Evolutionary conservation across 2,888 invertebrate genomes (phyloP), one percentile per base, ranked within the genome.

Genomic region (Netelia fuscicornis): DNA sequence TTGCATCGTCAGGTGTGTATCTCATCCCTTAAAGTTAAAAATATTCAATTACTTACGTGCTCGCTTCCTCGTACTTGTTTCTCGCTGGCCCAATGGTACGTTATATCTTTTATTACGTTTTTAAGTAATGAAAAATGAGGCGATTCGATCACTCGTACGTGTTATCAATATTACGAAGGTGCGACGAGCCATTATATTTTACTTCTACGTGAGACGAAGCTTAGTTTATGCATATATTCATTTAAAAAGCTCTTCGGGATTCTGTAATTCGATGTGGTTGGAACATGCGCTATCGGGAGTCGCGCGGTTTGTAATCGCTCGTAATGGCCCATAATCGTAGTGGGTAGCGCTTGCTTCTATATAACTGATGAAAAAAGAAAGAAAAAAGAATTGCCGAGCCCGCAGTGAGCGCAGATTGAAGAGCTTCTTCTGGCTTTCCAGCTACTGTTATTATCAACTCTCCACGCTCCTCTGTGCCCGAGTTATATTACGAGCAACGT

Each of bases 361-460:
- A 1, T 25, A 48, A 20, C 68, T 64, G 11, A 44, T 17, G 11
- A 11, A 65, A 56, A 20, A 48, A 30, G 11, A 64, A 54, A 10
- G 13, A 17, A 8, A 68, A 68, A 52, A 48, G n/a, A 67, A 67
- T 56, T 25, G 70, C 30, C n/a, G 23, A 54, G 25, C 8, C n/a
- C 9, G n/a, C 20, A 54, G 52, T 44, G 44, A 77, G 58, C 52
- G 70, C 62, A 23, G 52, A 78, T 78, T 78, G 42, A 70, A 78
- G 78, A 78, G 60, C 78, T 70, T 25, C 25, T 17, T 68, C 42
- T 52, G 58, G 60, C 54, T 62, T 60, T n/a, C 64, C 44, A 62
- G 44, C 74, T 70, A 2, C 67, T 75, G 67, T 81, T 68, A 81
- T 81, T 62, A 75, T 75, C 70, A 62, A 54, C 70, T 37, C 76